Evolutionary conservation across 2,888 invertebrate genomes (phyloP).

Genomic region (Drosophila quinaria): DNA sequence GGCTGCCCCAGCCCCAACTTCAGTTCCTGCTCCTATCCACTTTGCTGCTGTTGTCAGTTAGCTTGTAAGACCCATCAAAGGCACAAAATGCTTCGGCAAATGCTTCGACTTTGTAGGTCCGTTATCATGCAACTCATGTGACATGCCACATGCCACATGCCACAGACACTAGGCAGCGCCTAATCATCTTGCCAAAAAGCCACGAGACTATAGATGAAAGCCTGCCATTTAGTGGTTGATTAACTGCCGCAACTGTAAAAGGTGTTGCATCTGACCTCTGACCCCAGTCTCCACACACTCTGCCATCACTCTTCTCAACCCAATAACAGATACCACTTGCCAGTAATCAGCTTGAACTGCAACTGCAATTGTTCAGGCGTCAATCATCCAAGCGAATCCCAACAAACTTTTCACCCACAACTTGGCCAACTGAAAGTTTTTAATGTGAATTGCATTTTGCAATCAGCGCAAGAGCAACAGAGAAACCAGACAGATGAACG

Average conservation of each 20-base stretch:
- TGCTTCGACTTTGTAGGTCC: constrained; percentile 33
- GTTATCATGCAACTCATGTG: constrained; percentile 28
- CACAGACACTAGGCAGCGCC: constrained; percentile 22
- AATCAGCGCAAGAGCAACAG: constrained; percentile 58
- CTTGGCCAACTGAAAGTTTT: constrained; percentile 58
- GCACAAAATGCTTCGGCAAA: constrained; percentile 12
- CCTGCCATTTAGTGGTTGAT: constrained; percentile 72
- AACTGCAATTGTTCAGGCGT: constrained; percentile 48
- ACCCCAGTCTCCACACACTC: neutral
- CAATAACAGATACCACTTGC: neutral
- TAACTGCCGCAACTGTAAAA: constrained; percentile 49
- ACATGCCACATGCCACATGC: constrained; percentile 22
- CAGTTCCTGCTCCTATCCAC: neutral
- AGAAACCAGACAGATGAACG: neutral
- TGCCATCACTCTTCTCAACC: neutral
- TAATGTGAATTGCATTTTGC: constrained; percentile 73
- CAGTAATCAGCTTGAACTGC: constrained; percentile 10
- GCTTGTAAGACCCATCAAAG: constrained; percentile 12
- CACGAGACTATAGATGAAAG: constrained; percentile 39
- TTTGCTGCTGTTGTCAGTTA: neutral
- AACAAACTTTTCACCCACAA: constrained; percentile 42
- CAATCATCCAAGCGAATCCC: constrained; percentile 47
- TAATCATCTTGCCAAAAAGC: constrained; percentile 56
- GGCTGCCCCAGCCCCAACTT: neutral
- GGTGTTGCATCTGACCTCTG: neutral